These are phyloP conservation scores for Chiloscyllium plagiosum DNA, from an alignment of 2,113 vertebrate genomes.

Conservation along the genomic window DNA sequence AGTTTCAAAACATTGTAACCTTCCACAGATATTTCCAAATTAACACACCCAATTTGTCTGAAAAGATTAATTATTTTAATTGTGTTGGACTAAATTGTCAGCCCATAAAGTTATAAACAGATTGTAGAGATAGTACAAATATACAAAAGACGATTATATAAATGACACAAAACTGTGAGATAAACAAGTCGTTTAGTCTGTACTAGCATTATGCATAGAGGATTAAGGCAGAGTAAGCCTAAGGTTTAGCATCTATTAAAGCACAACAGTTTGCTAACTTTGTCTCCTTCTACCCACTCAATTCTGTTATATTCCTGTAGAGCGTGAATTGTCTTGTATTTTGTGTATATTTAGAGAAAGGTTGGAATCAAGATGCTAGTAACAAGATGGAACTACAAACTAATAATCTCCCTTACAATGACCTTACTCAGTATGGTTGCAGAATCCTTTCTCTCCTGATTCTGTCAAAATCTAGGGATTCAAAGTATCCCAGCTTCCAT, in stretches of 20 bases:
- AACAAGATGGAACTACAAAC: background rate
- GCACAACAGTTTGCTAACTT: background rate
- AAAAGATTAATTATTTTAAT: slow-evolving; percentile 10
- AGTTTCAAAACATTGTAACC: background rate
- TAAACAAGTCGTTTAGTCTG: slow-evolving; percentile 12
- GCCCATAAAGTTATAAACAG: background rate
- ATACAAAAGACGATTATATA: slow-evolving; percentile 8
- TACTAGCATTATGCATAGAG: slow-evolving; percentile 13
- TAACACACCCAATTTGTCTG: background rate
- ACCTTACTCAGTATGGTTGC: background rate
- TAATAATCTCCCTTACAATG: background rate
- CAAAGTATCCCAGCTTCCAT: background rate
- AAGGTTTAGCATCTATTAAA: slow-evolving; percentile 11
- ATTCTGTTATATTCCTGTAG: background rate
- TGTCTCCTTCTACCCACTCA: background rate
- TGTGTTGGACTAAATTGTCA: background rate
- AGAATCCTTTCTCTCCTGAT: background rate
- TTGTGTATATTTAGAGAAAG: background rate
- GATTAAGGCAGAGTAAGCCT: background rate
- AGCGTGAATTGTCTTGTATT: background rate
- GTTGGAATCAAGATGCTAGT: background rate
- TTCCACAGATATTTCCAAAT: background rate
- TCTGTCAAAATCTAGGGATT: background rate
- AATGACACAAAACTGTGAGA: slow-evolving; percentile 23
- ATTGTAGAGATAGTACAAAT: background rate